Evolutionary conservation across 2,113 vertebrate species (phyloP), one percentile per base, ranked within the genome.

Genomic region (Upupa epops): DNA sequence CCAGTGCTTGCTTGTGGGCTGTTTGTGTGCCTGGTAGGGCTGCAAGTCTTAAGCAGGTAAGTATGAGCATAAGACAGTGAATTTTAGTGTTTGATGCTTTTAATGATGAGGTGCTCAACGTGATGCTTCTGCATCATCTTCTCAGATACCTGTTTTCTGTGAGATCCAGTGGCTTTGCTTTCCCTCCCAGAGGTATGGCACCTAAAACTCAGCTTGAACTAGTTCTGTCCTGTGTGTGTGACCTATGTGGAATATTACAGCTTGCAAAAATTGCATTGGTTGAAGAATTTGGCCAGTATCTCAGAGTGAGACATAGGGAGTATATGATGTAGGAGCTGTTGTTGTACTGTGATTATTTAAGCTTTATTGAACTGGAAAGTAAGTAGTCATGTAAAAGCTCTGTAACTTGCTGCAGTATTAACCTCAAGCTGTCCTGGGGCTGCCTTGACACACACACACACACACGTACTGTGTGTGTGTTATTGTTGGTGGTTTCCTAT

Each of bases 21-120:
- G 2, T 7, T 51, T 72, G 19, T 0, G 0, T 0, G 2, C 2
- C 3, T 49, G 19, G 32, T 1, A 1, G 12, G 16, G 2, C 28
- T 26, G 49, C 2, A 32, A 1, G 18, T 11, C 31, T 11, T 1
- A 1, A 24, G 13, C 29, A 60, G 65, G 49, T 86, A 0, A 68
- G 70, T 31, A 7, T 5, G 7, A 2, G 14, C 1, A 0, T 7
- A 20, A 48, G 11, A 2, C 14, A 19, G 5, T 25, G 16, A 56
- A 12, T 56, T 69, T 4, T 61, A 2, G 1, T 6, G 17, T 71
- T 72, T 52, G 3, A 3, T 15, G 1, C 13, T 34, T 4, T 3
- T 40, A 32, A 4, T 19, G 42, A 7, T 3, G 34, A 65, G 8
- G 3, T 36, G 42, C 14, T 86, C 16, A 2, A 46, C 1, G 1